phyloP scores from a whole-genome alignment of 2,113 vertebrate species.

The Amazona guildingii region DNA sequence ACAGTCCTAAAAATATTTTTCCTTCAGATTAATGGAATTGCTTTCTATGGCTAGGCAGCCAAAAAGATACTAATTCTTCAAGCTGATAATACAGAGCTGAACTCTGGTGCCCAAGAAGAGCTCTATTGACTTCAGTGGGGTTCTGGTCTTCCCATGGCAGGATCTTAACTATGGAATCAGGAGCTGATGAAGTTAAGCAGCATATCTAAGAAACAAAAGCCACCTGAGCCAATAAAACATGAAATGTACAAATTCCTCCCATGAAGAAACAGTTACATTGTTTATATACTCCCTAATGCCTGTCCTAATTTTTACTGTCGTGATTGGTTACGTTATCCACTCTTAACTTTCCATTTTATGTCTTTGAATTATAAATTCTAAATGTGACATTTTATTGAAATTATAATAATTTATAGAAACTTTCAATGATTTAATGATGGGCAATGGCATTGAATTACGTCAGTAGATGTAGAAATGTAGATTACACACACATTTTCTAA shows the following conservation, averaged over 20 bases:
- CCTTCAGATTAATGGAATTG: not conserved
- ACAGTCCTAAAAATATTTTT: not conserved
- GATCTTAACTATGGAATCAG: not conserved
- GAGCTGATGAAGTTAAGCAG: not conserved
- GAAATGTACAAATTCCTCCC: conserved; percentile 5
- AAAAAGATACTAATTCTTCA: not conserved
- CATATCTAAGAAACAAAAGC: not conserved
- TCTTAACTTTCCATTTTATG: not conserved
- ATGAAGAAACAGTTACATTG: not conserved
- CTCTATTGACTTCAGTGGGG: not conserved
- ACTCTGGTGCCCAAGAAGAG: not conserved
- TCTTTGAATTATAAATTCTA: conserved; percentile 32
- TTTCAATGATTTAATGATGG: not conserved
- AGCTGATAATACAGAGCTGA: not conserved
- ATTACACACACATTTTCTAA: not conserved
- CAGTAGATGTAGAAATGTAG: not conserved
- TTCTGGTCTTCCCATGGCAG: not conserved
- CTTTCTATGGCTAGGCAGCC: not conserved
- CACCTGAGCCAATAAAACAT: not conserved
- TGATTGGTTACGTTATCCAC: not conserved
- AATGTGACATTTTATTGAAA: conserved; percentile 53
- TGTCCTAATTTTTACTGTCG: conserved; percentile 22
- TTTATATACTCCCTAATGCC: conserved; percentile 11
- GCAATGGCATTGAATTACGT: not conserved
- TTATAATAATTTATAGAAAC: not conserved